A percentile compares a stretch with the other conserved stretches of the same genome.
These are phyloP conservation scores for Parazoanthus darwini DNA, from an alignment of 92 coral and sea anemone species.

Conservation along the genomic window DNA sequence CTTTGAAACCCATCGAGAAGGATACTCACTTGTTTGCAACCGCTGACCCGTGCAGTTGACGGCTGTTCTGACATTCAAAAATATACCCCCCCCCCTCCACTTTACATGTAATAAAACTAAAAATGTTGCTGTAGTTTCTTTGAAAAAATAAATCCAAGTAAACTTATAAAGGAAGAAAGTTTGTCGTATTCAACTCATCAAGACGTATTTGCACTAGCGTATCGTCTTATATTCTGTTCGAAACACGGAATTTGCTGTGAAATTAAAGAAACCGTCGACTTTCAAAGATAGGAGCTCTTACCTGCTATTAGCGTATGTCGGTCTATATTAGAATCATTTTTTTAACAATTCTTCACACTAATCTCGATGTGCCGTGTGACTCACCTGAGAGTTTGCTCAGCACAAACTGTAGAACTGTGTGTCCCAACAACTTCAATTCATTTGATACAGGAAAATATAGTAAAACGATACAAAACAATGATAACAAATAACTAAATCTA, in stretches of 20 bases:
- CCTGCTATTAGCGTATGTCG: too few species aligned
- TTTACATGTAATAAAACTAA: not conserved
- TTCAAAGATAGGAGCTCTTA: too few species aligned
- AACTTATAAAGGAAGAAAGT: not conserved
- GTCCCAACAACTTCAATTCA: not conserved
- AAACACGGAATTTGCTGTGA: not conserved
- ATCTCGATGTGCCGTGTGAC: too few species aligned
- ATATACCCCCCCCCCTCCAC: not conserved
- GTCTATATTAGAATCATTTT: too few species aligned
- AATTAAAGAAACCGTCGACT: too few species aligned
- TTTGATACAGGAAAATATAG: too few species aligned
- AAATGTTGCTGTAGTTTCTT: not conserved
- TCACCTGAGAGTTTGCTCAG: too few species aligned
- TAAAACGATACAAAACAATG: not conserved
- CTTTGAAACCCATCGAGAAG: slow-evolving; percentile 70
- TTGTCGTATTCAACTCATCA: too few species aligned
- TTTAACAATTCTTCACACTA: too few species aligned
- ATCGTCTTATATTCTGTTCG: not conserved
- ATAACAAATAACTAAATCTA: not conserved
- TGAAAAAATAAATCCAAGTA: not conserved
- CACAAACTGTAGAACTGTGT: too few species aligned
- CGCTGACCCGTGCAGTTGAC: slow-evolving; percentile 77
- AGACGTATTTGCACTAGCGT: too few species aligned
- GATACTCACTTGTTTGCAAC: slow-evolving; percentile 79
- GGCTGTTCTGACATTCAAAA: not conserved